Base-by-base conservation (phyloP, 2,797 vertebrate species). In the Orientallactaga sibirica region DNA sequence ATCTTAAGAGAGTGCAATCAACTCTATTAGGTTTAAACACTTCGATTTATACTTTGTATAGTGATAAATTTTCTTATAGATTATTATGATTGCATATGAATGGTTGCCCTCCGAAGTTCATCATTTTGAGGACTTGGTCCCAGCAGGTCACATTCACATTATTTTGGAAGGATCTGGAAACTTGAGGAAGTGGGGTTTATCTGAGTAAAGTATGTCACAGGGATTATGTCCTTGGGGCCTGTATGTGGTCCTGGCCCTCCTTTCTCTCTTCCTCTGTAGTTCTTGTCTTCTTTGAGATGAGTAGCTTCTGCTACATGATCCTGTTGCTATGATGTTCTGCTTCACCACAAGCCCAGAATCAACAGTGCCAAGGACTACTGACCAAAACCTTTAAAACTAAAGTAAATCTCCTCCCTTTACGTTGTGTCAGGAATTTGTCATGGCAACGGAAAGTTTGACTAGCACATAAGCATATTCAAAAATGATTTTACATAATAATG, bases 21-120 rank as follows among this genome's bases (percentile, higher is more conserved):
- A 80, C 22, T 58, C n/a, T 33, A 86, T 61, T 33, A 25, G 5
- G 24, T 92, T 58, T 91, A 91, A 79, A 88, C 8, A 37, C 41
- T 88, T 16, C 81, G 43, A 74, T 88, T 91, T 94, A 83, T 48
- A 43, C 22, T 83, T 24, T 79, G 16, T 64, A 3, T 74, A 75
- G 93, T 76, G 76, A 52, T 89, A 78, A 71, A 84, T 52, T 43
- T 15, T 71, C 66, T 91, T 43, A 90, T 62, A 92, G 43, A 85
- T n/a, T 71, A 24, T 70, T 55, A 84, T 84, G n/a, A 37, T 71
- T 70, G 52, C 58, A 71, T 84, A 58, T 71, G 48, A 71, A 27
- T 1, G 55, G 22, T 71, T 58, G 70, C 70, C 18, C 52, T 19
- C 15, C 25, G 25, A 84, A 84, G 8, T 16, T 18, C 18, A 5